Evolutionary conservation across 2,797 vertebrate genomes (phyloP), one percentile per base, ranked within the genome.

Genomic region (Peromyscus eremicus): DNA sequence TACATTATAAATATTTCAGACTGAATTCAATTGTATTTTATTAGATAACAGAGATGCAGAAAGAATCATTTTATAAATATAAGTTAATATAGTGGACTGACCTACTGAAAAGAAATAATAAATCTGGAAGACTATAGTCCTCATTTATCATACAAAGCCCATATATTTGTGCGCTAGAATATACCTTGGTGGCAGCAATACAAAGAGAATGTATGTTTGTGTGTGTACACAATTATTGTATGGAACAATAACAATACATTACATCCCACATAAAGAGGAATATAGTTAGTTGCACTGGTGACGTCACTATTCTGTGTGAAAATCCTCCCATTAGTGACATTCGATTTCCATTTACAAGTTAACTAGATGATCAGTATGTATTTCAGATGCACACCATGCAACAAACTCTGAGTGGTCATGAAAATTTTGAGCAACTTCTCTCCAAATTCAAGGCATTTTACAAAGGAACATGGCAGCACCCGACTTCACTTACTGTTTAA

Each of bases 1-100:
- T 11, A 70, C 34, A 77, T 71, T 76, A 11, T 52, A 96, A 91
- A 49, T 57, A 88, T 27, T 29, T 68, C 88, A 83, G 70, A 77
- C 84, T 66, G 95, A 92, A 95, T 70, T 79, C 64, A 91, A 43
- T 43, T 27, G n/a, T 46, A 82, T 62, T 80, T 90, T 83, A 82
- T 92, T 66, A 96, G 96, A 96, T 89, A 83, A 91, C 75, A 29
- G 68, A 25, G 62, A 32, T 60, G 0, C 46, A 94, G 32, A 96
- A 66, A 94, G 64, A 82, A 94, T 77, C 83, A 64, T 6, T 93
- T 91, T 93, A 57, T 23, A 90, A 95, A 95, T 68, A 52, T 73
- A n/a, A 92, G 37, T 85, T 95, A 92, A 75, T 93, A 85, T 5
- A 93, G 17, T 89, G n/a, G 16, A 23, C 6, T 89, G 13, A 60